These are phyloP conservation scores for Lepus americanus DNA, from an alignment of 2,113 vertebrate species.

Conservation along the genomic window DNA sequence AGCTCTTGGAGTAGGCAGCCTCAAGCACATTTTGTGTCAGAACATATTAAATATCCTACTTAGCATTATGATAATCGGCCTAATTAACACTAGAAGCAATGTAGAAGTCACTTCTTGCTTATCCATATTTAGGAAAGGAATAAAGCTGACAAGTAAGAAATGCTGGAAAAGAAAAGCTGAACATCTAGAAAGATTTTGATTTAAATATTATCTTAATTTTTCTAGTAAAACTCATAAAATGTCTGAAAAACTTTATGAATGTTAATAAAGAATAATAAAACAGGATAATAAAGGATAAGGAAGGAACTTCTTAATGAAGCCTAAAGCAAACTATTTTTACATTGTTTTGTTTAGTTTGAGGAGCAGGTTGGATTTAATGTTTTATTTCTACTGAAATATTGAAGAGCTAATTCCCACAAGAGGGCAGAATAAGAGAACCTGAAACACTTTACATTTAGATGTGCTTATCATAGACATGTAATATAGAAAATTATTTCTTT, in stretches of 20 bases:
- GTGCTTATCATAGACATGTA: background rate
- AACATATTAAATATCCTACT: constrained; percentile 32
- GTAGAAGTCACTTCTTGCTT: constrained; percentile 39
- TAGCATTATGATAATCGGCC: constrained; percentile 32
- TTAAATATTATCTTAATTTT: constrained; percentile 56
- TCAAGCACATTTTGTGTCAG: constrained; percentile 49
- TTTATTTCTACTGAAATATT: constrained; percentile 42
- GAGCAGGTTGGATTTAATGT: constrained; percentile 51
- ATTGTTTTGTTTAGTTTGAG: constrained; percentile 63
- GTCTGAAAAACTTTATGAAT: constrained; percentile 20
- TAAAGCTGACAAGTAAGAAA: background rate
- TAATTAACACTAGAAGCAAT: constrained; percentile 51
- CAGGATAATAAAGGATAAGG: constrained; percentile 19
- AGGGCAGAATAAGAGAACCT: constrained; percentile 75
- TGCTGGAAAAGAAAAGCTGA: background rate
- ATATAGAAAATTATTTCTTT: constrained; percentile 4
- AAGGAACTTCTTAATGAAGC: constrained; percentile 37
- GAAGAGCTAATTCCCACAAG: constrained; percentile 74
- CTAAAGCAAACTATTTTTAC: constrained; percentile 32
- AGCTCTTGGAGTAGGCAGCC: constrained; percentile 4
- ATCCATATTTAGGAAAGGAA: background rate
- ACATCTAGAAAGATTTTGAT: constrained; percentile 24
- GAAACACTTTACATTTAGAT: constrained; percentile 45
- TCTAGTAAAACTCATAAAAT: constrained; percentile 41
- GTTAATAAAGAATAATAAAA: background rate